phyloP scores from a whole-genome alignment of 2,113 vertebrate species.

The Siphamia tubifer region DNA sequence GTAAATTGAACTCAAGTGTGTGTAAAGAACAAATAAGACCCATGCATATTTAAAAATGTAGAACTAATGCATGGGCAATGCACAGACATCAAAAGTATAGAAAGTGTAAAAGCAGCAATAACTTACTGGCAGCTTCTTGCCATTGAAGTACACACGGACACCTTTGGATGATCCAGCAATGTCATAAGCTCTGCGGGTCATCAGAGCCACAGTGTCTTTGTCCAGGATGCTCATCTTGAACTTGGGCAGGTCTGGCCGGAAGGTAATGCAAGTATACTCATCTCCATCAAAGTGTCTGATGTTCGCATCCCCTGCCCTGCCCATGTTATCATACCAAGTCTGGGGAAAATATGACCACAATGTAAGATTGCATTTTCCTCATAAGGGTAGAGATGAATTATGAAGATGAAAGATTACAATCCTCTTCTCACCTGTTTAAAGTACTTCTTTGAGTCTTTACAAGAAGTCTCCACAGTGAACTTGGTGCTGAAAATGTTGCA shows the following conservation, averaged over 20 bases:
- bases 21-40: no score
- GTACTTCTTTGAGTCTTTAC: slow-evolving; percentile 86
- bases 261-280: slow-evolving; percentile 95
- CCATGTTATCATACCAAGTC: slow-evolving; percentile 97
- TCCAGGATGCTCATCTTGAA: slow-evolving; percentile 95
- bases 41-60: no score
- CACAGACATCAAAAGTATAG: no score
- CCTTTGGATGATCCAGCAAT: slow-evolving; percentile 90
- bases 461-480: slow-evolving; percentile 97
- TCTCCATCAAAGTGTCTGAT: slow-evolving; percentile 88
- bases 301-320: slow-evolving; percentile 81
- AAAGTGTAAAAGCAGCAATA: neutral
- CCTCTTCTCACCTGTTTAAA: slow-evolving; percentile 88
- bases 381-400: neutral
- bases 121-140: slow-evolving; percentile 90
- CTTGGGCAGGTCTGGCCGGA: slow-evolving; percentile 93
- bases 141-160: slow-evolving; percentile 92
- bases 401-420: neutral
- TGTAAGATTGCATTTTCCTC: neutral
- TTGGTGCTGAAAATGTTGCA: slow-evolving; percentile 98
- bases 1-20: no score
- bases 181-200: slow-evolving; percentile 95
- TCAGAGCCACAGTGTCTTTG: slow-evolving; percentile 93
- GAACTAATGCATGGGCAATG: no score
- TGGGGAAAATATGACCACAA: slow-evolving; percentile 41